phyloP scores from a whole-genome alignment of 2,888 invertebrate species.

The Megastigmus dorsalis region DNA sequence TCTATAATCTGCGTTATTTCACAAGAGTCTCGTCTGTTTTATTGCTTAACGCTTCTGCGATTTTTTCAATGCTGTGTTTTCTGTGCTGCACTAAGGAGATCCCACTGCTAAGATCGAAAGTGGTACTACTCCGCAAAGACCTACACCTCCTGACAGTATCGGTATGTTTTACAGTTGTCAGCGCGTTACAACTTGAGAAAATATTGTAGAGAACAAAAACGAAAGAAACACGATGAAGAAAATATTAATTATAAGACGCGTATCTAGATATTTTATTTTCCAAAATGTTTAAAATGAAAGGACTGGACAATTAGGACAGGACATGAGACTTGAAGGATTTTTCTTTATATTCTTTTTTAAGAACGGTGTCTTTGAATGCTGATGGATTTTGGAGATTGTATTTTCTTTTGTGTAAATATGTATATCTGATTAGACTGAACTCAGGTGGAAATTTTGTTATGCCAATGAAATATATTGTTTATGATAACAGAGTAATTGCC shows the following conservation, averaged over 20 bases:
- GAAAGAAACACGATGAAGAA: background rate
- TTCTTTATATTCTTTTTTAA: background rate
- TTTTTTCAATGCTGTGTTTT: slow-evolving; percentile 60
- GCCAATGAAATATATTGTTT: background rate
- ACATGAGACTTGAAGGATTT: no score
- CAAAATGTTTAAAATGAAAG: no score
- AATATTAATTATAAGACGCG: no score
- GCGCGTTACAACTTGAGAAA: slow-evolving; percentile 24
- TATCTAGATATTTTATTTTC: no score
- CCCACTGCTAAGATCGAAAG: slow-evolving; percentile 64
- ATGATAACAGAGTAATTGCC: background rate
- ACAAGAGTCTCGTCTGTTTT: slow-evolving; percentile 39
- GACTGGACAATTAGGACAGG: no score
- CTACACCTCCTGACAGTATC: slow-evolving; percentile 72
- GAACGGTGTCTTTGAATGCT: background rate
- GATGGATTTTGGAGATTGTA: background rate
- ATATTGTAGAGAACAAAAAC: slow-evolving; percentile 24
- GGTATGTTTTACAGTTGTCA: slow-evolving; percentile 65
- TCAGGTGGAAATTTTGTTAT: slow-evolving; percentile 3
- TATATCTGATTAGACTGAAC: background rate
- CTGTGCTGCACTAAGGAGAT: slow-evolving; percentile 70
- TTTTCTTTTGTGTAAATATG: background rate
- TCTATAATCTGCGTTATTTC: slow-evolving; percentile 28
- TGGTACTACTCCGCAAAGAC: slow-evolving; percentile 71
- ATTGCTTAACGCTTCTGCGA: slow-evolving; percentile 55